Percentiles rank a stretch among this genome's conserved stretches.
Conservation (phyloP, 2,797 vertebrate genomes). For the Peromyscus attwateri region DNA sequence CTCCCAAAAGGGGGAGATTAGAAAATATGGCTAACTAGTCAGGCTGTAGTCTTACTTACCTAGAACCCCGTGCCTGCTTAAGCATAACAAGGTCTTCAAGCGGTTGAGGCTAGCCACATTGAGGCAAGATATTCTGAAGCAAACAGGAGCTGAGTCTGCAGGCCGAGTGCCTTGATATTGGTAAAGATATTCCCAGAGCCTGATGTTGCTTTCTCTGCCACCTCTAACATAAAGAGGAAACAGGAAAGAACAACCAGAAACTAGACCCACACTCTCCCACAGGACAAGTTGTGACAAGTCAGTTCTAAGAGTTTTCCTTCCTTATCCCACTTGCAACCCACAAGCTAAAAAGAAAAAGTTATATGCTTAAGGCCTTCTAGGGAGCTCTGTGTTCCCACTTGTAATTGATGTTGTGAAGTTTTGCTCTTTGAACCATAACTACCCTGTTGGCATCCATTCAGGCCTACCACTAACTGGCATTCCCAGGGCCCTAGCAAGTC, state of each 20-base stretch:
- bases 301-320: slow-evolving; percentile 28
- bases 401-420: not conserved
- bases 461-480: not conserved
- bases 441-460: not conserved
- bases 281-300: slow-evolving; percentile 5
- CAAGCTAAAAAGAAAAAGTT: not conserved
- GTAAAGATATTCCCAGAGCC: not conserved
- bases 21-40: not conserved
- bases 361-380: not conserved
- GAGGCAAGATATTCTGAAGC: slow-evolving; percentile 4
- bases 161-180: not conserved
- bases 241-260: not conserved
- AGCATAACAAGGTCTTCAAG: not conserved
- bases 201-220: not conserved
- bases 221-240: not conserved
- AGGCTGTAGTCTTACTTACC: slow-evolving; percentile 12
- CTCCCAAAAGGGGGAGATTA: not conserved
- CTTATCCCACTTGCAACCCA: not conserved
- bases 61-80: not conserved
- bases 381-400: not conserved
- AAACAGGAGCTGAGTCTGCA: not conserved
- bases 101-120: not conserved
- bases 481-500: not conserved
- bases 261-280: not conserved
- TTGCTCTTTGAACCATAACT: not conserved